Evolutionary conservation across 2,113 vertebrate genomes (phyloP).

Genomic region (Platysternon megacephalum): DNA sequence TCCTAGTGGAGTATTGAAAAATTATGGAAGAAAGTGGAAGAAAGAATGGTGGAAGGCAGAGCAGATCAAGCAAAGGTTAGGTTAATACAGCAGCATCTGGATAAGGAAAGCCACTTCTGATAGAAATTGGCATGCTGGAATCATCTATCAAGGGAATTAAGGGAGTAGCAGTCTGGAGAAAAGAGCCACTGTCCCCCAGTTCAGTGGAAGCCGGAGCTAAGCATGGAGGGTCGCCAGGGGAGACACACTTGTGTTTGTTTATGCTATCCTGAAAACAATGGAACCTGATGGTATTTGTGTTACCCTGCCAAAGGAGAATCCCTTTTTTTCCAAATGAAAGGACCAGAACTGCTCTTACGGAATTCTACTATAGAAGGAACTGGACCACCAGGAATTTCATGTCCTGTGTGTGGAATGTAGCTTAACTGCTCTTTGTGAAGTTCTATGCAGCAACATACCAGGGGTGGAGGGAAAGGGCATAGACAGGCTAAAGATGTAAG

Average conservation of each 20-base stretch:
- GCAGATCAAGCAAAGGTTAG: neutral
- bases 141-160: neutral
- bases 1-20: neutral
- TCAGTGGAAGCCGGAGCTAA: neutral
- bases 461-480: neutral
- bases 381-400: neutral
- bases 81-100: neutral
- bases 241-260: neutral
- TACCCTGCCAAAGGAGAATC: neutral
- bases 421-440: neutral
- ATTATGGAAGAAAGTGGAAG: neutral
- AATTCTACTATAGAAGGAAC: neutral
- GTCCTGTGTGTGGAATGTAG: accelerated
- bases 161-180: neutral
- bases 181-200: neutral
- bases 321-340: neutral
- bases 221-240: neutral
- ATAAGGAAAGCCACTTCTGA: neutral
- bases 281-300: neutral
- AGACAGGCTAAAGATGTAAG: neutral
- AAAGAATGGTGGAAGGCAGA: neutral
- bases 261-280: neutral
- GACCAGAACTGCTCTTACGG: neutral
- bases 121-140: neutral
- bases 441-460: neutral